A percentile compares a stretch with the other conserved stretches of the same genome.
Conservation (phyloP, 2,797 vertebrate genomes). For the Rallus crepitans region DNA sequence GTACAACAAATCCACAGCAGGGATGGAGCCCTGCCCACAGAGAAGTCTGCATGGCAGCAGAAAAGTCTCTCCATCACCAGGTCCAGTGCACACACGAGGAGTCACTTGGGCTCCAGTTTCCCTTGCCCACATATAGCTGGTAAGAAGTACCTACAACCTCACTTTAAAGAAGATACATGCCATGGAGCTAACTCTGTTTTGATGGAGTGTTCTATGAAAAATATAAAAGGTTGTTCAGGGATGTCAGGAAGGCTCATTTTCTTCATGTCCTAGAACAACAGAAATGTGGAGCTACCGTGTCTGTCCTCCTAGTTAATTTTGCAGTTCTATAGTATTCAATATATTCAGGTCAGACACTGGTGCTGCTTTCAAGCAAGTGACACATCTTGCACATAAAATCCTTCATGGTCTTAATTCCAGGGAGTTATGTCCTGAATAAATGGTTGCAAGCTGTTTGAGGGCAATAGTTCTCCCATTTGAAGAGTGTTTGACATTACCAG, state of each 20-base stretch:
- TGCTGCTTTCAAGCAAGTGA: not conserved
- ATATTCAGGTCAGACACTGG: not conserved
- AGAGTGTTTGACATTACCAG: not conserved
- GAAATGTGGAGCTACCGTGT: not conserved
- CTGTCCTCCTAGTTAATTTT: not conserved
- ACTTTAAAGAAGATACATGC: accelerated
- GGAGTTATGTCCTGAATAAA: not conserved
- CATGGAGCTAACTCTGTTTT: not conserved
- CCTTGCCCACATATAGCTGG: not conserved
- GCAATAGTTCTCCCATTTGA: not conserved
- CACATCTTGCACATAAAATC: not conserved
- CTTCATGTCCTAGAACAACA: not conserved
- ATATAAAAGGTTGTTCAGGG: not conserved
- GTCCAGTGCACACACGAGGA: accelerated
- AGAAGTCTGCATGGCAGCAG: accelerated
- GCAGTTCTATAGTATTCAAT: not conserved
- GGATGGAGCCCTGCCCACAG: not conserved
- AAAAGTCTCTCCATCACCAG: not conserved
- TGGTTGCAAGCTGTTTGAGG: not conserved
- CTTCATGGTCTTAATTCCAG: not conserved
- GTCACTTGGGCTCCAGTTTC: not conserved
- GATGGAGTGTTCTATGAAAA: not conserved
- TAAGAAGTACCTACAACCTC: not conserved
- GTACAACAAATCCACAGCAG: not conserved
- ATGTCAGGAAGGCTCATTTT: not conserved